These are phyloP conservation scores for Empidonax traillii DNA, from an alignment of 2,113 vertebrate species.

Conservation along the genomic window DNA sequence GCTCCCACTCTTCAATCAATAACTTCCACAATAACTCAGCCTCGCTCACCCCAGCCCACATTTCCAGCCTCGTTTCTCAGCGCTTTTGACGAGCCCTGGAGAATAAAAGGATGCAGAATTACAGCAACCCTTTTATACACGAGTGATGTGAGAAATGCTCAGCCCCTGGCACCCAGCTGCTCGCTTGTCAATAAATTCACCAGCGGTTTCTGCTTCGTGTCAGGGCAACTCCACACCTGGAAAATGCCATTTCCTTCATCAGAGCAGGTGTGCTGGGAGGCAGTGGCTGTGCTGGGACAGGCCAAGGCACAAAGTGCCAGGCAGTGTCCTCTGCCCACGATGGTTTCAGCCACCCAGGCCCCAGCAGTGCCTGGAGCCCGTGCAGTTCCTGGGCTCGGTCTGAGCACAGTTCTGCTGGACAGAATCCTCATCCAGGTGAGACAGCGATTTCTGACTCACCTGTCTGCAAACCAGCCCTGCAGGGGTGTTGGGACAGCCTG, in stretches of 20 bases:
- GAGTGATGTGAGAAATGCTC: background rate
- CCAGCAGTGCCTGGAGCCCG: background rate
- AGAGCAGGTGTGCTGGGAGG: background rate
- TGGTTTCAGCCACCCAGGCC: background rate
- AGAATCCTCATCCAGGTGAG: background rate
- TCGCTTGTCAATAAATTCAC: background rate
- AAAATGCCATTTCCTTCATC: background rate
- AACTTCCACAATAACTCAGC: background rate
- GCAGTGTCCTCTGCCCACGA: background rate
- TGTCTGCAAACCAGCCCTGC: background rate
- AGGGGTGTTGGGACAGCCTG: fast-evolving
- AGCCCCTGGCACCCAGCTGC: background rate
- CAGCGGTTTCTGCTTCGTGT: fast-evolving
- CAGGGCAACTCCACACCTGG: fast-evolving
- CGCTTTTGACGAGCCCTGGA: background rate
- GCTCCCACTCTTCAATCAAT: constrained; percentile 31
- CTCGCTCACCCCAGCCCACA: background rate
- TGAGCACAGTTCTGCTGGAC: background rate
- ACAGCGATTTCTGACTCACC: fast-evolving
- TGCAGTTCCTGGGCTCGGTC: fast-evolving
- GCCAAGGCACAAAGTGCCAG: background rate
- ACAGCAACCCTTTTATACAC: fast-evolving
- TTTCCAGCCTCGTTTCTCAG: background rate
- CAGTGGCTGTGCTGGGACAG: background rate
- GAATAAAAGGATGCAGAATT: background rate